phyloP scores from a whole-genome alignment of 2,113 vertebrate species.

The Grammomys dolichurus region DNA sequence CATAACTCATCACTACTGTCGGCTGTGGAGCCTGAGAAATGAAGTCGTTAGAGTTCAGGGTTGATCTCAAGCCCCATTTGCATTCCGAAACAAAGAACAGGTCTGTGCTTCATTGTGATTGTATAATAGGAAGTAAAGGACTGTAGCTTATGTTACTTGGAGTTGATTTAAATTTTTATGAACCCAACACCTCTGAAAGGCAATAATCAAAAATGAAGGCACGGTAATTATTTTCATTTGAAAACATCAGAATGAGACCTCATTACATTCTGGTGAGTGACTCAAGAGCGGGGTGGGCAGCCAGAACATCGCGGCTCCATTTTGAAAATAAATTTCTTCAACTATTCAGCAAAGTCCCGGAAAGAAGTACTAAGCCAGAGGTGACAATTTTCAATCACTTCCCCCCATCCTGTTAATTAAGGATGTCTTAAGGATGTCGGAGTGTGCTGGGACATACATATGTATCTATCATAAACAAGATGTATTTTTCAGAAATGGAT shows the following conservation, averaged over 20 bases:
- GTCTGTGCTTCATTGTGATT: slow-evolving; percentile 75
- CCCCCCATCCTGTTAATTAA: slow-evolving; percentile 87
- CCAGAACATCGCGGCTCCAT: slow-evolving; percentile 62
- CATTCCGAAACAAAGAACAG: slow-evolving; percentile 72
- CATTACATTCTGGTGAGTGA: slow-evolving; percentile 82
- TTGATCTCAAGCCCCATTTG: slow-evolving; percentile 66
- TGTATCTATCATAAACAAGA: slow-evolving; percentile 88
- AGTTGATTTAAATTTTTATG: slow-evolving; percentile 85
- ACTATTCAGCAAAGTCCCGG: slow-evolving; percentile 77
- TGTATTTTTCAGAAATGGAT: slow-evolving; percentile 87
- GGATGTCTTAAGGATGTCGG: slow-evolving; percentile 81
- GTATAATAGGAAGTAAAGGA: slow-evolving; percentile 74
- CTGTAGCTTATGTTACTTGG: slow-evolving; percentile 78
- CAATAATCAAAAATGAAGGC: slow-evolving; percentile 79
- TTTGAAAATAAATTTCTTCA: slow-evolving; percentile 68
- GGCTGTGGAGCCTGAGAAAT: slow-evolving; percentile 66
- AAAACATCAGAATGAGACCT: slow-evolving; percentile 82
- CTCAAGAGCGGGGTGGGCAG: slow-evolving; percentile 62
- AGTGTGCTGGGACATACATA: slow-evolving; percentile 84
- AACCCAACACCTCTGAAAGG: slow-evolving; percentile 83
- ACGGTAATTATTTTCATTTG: slow-evolving; percentile 84
- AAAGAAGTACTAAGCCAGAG: slow-evolving; percentile 74
- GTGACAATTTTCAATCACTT: slow-evolving; percentile 81
- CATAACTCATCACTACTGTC: slow-evolving; percentile 52
- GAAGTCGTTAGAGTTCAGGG: slow-evolving; percentile 64